Evolutionary conservation across 2,113 vertebrate genomes (phyloP).

Genomic region (Pycnonotus jocosus): DNA sequence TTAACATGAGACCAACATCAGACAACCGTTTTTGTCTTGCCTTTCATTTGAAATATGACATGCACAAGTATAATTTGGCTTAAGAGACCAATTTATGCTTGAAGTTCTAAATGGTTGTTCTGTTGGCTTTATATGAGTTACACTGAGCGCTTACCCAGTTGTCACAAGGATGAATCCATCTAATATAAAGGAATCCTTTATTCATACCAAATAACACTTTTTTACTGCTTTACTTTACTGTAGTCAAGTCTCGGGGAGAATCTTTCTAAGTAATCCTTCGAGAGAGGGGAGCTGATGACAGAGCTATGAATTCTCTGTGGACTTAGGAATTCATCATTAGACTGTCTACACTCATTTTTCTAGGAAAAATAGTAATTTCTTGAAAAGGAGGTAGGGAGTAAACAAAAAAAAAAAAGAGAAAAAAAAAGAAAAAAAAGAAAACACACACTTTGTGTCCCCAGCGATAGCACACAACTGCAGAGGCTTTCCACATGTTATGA

Average conservation of each 20-base stretch:
- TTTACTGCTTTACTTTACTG: neutral
- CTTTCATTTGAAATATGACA: neutral
- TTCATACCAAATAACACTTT: neutral
- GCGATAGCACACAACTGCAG: neutral
- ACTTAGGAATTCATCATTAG: neutral
- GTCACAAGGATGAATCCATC: neutral
- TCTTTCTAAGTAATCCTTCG: neutral
- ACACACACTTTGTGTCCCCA: neutral
- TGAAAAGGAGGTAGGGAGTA: neutral
- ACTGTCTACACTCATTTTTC: neutral
- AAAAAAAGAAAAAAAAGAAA: neutral
- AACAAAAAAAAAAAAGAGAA: neutral
- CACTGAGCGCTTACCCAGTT: neutral
- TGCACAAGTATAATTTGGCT: neutral
- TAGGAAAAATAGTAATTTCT: neutral
- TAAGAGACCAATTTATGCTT: neutral
- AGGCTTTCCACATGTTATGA: neutral
- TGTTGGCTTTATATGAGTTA: neutral
- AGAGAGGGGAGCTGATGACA: neutral
- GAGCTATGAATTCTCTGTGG: neutral
- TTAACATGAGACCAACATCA: neutral
- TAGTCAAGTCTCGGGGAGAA: neutral
- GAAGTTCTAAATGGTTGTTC: neutral
- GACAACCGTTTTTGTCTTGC: neutral
- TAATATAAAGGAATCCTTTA: constrained; percentile 10